A percentile compares a stretch with the other conserved stretches of the same genome.
Evolutionary conservation across 2,113 vertebrate species (phyloP).

Genomic region (Struthidea cinerea): DNA sequence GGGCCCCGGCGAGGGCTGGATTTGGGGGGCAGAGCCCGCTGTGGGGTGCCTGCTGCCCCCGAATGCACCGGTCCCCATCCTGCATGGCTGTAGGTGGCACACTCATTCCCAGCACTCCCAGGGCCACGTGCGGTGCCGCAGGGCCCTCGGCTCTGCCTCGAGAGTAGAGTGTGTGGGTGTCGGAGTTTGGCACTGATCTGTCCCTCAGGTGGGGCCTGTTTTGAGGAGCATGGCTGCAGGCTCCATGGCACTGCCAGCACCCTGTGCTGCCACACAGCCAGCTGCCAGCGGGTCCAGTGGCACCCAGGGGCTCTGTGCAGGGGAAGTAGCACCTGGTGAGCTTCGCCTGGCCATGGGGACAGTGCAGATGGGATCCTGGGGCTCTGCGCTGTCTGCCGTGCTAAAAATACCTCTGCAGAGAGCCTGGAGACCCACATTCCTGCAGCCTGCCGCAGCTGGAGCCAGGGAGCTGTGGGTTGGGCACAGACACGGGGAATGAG

Average conservation of each 20-base stretch:
- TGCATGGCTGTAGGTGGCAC: rapidly evolving
- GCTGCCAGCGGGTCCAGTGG: rapidly evolving
- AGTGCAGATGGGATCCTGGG: not conserved
- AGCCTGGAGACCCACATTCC: not conserved
- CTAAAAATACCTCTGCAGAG: not conserved
- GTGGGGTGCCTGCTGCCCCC: not conserved
- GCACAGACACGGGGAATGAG: not conserved
- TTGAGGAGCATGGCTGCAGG: not conserved
- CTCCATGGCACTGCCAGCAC: not conserved
- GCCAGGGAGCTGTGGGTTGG: not conserved
- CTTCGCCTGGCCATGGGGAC: not conserved
- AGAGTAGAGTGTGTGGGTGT: not conserved
- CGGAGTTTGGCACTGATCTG: not conserved
- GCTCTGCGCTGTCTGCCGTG: not conserved
- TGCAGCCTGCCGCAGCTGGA: not conserved
- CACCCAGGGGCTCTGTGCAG: not conserved
- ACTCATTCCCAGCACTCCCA: rapidly evolving
- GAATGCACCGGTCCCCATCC: rapidly evolving
- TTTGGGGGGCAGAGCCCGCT: not conserved
- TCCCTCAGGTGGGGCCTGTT: not conserved
- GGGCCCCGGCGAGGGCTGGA: rapidly evolving
- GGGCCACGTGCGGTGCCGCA: rapidly evolving
- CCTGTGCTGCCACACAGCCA: not conserved
- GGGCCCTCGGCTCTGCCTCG: not conserved
- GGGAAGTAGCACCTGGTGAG: rapidly evolving